Evolutionary conservation across 2,113 vertebrate genomes (phyloP), one percentile per base, ranked within the genome.

Genomic region (Aix galericulata): DNA sequence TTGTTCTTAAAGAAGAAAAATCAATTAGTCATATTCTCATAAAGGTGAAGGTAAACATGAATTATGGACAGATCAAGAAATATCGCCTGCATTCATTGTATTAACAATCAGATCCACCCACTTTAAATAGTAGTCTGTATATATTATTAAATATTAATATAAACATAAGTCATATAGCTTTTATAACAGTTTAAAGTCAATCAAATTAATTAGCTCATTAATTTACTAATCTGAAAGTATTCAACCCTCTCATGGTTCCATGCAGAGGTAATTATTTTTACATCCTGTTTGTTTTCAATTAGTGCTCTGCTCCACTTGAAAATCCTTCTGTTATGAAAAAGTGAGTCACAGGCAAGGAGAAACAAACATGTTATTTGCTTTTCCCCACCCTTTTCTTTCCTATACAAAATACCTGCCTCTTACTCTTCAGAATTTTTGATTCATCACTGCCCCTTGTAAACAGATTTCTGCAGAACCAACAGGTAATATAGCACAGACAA

Each of bases 271-370:
- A 76, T 82, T 75, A 56, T 46, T 55, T 76, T 82, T 52, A 59
- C 78, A 94, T 95, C 91, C 89, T 95, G 79, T 93, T 94, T 87
- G 84, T 71, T 96, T 85, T 86, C 85, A 92, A 74, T 92, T 59
- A 77, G 67, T 7, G 0, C 69, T 74, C 84, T 69, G 60, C 40
- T 86, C 82, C 36, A 66, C 55, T 81, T 90, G 84, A 91, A 90
- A 94, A 89, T 87, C 74, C 58, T 88, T 85, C 84, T 88, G 84
- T 48, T 92, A 82, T 2, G 72, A 95, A 77, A 83, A 86, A 88
- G 48, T 90, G 91, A 95, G 66, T 88, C 93, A 93, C 67, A 82
- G 50, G n/a, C 74, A 85, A 53, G 52, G 38, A 91, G 85, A 88
- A 93, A 92, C n/a, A 92, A 96, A 93, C 62, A 95, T 8, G 9